A percentile compares a stretch with the other conserved stretches of the same genome.
Conservation (phyloP, 1,140 invertebrate genomes). For the Hydropsyche tenuis region DNA sequence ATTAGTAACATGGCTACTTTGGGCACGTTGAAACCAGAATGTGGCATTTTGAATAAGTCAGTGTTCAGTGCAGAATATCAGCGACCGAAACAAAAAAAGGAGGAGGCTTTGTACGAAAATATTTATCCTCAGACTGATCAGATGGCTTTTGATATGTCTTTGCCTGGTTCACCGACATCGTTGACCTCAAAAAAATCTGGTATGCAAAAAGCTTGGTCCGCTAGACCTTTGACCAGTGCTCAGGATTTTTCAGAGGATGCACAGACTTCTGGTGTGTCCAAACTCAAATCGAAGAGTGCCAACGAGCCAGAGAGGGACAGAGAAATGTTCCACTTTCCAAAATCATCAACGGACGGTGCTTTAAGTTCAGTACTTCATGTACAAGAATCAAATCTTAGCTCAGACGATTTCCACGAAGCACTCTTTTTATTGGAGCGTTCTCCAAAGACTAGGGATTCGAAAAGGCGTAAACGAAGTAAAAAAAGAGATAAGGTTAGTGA, state of each 20-base stretch:
- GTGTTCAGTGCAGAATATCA: not conserved
- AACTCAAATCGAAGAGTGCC: slow-evolving; percentile 61
- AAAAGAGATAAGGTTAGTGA: slow-evolving; percentile 55
- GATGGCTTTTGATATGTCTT: slow-evolving; percentile 44
- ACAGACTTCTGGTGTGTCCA: slow-evolving; percentile 18
- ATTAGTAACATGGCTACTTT: slow-evolving; percentile 45
- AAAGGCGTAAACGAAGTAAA: slow-evolving; percentile 56
- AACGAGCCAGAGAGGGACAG: slow-evolving; percentile 63
- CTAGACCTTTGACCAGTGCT: slow-evolving; percentile 38
- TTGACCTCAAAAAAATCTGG: not conserved
- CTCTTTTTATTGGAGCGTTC: slow-evolving; percentile 65
- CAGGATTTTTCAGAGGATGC: slow-evolving; percentile 41
- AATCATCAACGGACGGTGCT: slow-evolving; percentile 66
- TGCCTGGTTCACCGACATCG: slow-evolving; percentile 43
- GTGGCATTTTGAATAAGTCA: slow-evolving; percentile 5
- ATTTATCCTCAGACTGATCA: slow-evolving; percentile 44
- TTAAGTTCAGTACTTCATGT: slow-evolving; percentile 68
- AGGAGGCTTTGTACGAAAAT: slow-evolving; percentile 46
- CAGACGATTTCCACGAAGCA: slow-evolving; percentile 69
- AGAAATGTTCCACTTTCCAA: slow-evolving; percentile 66
- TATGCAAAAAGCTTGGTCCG: slow-evolving; percentile 46
- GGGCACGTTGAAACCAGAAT: slow-evolving; percentile 25
- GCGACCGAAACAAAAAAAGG: slow-evolving; percentile 1
- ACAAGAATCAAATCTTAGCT: slow-evolving; percentile 67
- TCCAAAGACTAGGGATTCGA: slow-evolving; percentile 60